Percentiles rank a stretch among this genome's conserved stretches.
These are phyloP conservation scores for Homarus gammarus DNA, from an alignment of 2,888 invertebrate species.

Conservation along the genomic window DNA sequence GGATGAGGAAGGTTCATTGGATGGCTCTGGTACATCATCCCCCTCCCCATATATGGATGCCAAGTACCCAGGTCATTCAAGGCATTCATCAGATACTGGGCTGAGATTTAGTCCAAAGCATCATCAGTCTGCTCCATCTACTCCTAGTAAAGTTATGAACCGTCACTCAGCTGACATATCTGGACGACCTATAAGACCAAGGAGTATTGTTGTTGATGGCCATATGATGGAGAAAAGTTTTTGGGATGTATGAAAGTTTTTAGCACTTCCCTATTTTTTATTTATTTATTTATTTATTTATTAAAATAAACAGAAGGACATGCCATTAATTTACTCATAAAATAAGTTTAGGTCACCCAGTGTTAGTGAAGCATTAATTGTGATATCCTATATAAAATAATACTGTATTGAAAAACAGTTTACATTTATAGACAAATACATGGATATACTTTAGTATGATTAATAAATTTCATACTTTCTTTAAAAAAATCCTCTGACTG, in stretches of 20 bases:
- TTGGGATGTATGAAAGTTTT: slow-evolving; percentile 49
- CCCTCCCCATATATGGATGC: slow-evolving; percentile 21
- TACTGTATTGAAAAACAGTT: no score
- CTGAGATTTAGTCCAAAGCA: slow-evolving; percentile 29
- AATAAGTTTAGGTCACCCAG: no score
- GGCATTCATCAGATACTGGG: slow-evolving; percentile 48
- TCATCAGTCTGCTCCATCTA: slow-evolving; percentile 63
- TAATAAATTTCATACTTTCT: no score
- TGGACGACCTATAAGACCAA: slow-evolving; percentile 41
- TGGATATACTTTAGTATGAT: no score
- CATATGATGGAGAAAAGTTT: slow-evolving; percentile 42
- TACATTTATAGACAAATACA: no score
- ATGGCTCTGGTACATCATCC: slow-evolving; percentile 44
- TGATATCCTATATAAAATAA: no score
- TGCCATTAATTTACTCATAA: no score
- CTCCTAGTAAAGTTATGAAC: slow-evolving; percentile 51
- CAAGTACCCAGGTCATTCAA: slow-evolving; percentile 35
- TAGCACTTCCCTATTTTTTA: no score
- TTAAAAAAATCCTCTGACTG: not conserved
- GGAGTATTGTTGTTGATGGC: slow-evolving; percentile 61
- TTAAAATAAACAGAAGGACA: no score
- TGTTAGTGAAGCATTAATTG: no score
- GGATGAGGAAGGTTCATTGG: slow-evolving; percentile 47
- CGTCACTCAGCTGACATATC: slow-evolving; percentile 52
- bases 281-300: no score